Conservation (phyloP, 2,797 vertebrate species). For the Sciurus vulgaris region DNA sequence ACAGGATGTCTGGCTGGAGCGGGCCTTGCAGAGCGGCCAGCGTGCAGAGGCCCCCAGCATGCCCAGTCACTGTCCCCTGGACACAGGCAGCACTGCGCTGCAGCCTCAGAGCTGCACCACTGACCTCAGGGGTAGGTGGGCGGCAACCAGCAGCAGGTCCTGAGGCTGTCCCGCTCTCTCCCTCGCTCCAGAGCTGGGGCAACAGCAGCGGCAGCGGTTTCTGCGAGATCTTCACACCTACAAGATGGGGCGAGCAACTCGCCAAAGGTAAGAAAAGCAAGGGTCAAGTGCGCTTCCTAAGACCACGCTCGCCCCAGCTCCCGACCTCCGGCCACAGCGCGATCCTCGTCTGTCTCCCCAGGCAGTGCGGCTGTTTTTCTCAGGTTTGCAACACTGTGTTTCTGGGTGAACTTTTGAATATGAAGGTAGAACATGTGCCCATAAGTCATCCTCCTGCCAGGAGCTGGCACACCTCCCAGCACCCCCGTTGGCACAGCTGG, state of each 20-base stretch:
- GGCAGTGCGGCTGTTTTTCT: neutral
- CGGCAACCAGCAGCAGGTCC: neutral
- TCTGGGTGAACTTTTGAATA: neutral
- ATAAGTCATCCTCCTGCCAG: accelerated
- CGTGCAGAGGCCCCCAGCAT: too few species aligned
- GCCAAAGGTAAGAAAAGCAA: neutral
- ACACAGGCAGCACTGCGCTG: neutral
- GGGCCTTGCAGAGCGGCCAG: neutral
- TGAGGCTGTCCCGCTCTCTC: neutral
- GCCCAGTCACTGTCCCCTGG: too few species aligned
- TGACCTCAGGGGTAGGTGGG: neutral
- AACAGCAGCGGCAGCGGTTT: neutral
- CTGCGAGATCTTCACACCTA: neutral
- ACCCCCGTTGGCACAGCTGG: neutral
- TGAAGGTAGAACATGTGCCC: neutral
- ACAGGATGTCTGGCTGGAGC: neutral
- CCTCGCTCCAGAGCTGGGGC: neutral
- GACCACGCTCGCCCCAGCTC: neutral
- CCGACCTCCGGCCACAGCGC: too few species aligned
- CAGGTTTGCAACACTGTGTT: neutral
- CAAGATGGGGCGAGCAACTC: neutral
- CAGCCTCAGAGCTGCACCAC: neutral
- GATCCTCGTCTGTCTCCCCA: neutral
- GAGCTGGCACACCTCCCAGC: neutral
- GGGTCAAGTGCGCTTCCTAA: neutral